phyloP scores from a whole-genome alignment of 2,888 invertebrate species.

The Watsonalla binaria region DNA sequence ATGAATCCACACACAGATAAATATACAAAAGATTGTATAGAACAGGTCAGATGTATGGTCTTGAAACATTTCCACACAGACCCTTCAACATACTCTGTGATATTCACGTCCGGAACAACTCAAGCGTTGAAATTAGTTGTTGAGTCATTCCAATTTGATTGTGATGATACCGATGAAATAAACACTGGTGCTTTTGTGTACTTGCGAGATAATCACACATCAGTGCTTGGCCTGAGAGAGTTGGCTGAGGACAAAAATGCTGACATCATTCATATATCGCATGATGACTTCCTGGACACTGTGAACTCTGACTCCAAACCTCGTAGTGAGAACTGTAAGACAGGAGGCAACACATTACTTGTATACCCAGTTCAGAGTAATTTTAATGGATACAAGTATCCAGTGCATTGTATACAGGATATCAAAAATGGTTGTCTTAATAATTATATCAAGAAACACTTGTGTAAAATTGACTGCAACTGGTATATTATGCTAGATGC shows the following conservation, averaged over 20 bases:
- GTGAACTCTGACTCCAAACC: conserved; percentile 22
- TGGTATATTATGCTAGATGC: conserved; percentile 93
- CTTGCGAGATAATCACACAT: conserved; percentile 95
- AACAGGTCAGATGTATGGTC: conserved; percentile 89
- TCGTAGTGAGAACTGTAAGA: conserved; percentile 30
- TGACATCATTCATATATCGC: conserved; percentile 77
- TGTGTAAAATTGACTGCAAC: conserved; percentile 60
- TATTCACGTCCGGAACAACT: conserved; percentile 98
- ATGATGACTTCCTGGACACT: conserved; percentile 75
- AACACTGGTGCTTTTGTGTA: conserved; percentile 85
- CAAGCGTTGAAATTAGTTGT: conserved; percentile 89
- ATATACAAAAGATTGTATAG: conserved; percentile 89
- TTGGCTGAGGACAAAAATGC: conserved; percentile 79
- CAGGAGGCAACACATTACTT: conserved; percentile 78
- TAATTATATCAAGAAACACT: conserved; percentile 47
- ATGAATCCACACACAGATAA: conserved; percentile 96
- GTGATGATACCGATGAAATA: conserved; percentile 29
- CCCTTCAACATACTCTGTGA: conserved; percentile 87
- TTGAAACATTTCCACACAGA: conserved; percentile 91
- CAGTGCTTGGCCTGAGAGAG: conserved; percentile 94
- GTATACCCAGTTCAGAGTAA: conserved; percentile 96
- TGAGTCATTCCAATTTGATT: conserved; percentile 85
- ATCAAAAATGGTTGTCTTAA: conserved; percentile 80
- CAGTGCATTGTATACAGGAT: conserved; percentile 83
- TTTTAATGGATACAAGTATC: conserved; percentile 95